Evolutionary conservation across 1,140 invertebrate genomes (phyloP).

Genomic region (Heterodera schachtii): DNA sequence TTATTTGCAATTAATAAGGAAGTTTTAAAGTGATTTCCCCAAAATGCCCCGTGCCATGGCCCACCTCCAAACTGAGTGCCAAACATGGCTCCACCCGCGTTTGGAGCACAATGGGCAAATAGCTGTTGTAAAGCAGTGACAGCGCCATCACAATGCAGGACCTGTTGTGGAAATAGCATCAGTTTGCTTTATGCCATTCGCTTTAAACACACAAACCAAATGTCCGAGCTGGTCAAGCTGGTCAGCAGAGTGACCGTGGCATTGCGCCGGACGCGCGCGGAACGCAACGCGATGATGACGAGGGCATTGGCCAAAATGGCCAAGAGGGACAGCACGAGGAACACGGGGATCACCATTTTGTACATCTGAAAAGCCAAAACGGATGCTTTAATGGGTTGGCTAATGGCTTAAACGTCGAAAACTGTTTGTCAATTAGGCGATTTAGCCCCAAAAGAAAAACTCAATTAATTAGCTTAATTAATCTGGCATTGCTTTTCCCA

Average conservation of each 20-base stretch:
- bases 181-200: neutral
- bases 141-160: constrained; percentile 48
- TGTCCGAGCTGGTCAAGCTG: constrained; percentile 52
- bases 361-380: constrained; percentile 44
- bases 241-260: constrained; percentile 51
- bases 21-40: neutral
- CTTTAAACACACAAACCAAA: constrained; percentile 36
- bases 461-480: too few species aligned
- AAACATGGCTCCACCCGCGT: constrained; percentile 53
- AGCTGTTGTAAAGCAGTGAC: constrained; percentile 57
- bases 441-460: too few species aligned
- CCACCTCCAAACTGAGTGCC: constrained; percentile 45
- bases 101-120: constrained; percentile 47
- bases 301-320: constrained; percentile 52
- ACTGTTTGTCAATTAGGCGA: too few species aligned
- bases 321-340: constrained; percentile 41
- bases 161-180: constrained; percentile 15
- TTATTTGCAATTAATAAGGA: too few species aligned
- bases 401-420: too few species aligned
- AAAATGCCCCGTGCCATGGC: neutral
- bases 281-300: constrained; percentile 48
- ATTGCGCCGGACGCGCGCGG: constrained; percentile 50
- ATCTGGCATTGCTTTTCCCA: too few species aligned
- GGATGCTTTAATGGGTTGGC: neutral
- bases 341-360: constrained; percentile 54